These are phyloP conservation scores for Megaceryle maxima DNA, from an alignment of 2,113 vertebrate species.

Conservation along the genomic window DNA sequence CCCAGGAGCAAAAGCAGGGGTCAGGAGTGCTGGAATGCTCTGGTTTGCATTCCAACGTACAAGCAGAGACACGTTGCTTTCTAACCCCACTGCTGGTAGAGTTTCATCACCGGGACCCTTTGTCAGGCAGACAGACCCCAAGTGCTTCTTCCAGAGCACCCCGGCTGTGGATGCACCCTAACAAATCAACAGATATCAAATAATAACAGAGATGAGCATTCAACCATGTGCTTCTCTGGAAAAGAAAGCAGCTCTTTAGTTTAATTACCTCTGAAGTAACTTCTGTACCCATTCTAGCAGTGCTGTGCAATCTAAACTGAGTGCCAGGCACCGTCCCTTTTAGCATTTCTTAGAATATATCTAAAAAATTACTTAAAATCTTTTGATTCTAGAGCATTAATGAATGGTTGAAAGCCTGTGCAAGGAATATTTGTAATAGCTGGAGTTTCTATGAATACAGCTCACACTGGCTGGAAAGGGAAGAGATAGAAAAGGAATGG, in stretches of 20 bases:
- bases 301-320: background rate
- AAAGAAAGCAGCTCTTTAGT: conserved; percentile 3
- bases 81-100: accelerated
- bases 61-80: accelerated
- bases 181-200: background rate
- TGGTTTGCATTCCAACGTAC: accelerated
- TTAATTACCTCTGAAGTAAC: conserved; percentile 14
- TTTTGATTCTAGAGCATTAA: background rate
- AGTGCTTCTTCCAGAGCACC: background rate
- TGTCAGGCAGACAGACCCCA: accelerated
- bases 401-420: background rate
- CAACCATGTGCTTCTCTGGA: background rate
- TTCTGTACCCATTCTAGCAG: background rate
- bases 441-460: background rate
- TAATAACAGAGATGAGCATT: conserved; percentile 9
- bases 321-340: background rate
- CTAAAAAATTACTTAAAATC: background rate
- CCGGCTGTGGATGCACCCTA: background rate
- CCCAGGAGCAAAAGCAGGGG: background rate
- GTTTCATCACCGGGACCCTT: background rate
- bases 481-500: background rate
- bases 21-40: background rate
- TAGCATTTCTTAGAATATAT: background rate
- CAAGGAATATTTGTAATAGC: background rate
- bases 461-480: background rate